Evolutionary conservation across 2,888 invertebrate species (phyloP), one percentile per base, ranked within the genome.

Genomic region (Hyposoter dolosus): DNA sequence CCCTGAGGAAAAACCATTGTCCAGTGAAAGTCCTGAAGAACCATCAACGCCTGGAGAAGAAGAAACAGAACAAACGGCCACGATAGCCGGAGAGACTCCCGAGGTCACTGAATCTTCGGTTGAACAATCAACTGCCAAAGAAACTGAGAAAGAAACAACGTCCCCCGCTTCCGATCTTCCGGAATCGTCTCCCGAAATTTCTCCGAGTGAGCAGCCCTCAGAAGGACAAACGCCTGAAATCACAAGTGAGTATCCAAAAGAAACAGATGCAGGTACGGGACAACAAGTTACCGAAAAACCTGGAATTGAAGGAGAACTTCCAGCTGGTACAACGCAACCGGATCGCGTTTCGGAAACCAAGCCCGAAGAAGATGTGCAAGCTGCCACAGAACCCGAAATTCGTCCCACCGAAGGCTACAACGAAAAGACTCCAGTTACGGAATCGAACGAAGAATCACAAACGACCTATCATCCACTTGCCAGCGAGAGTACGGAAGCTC

Each of bases 311-410:
- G 84, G 84, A 40, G 88, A 90, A 85, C 90, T 90, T n/a, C 90
- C 92, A 32, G 82, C 90, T n/a, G 90, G 90, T 17, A 92, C 93
- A 76, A 89, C 90, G 5, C 88, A 91, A 53, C 88, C 91, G 7
- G 91, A 90, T 17, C 88, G 90, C 66, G 89, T 90, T 47, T 92
- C 92, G 12, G 93, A 90, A 68, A 90, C 90, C 28, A 93, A 92
- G 74, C 91, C 92, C 10, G 93, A 94, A 81, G 93, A 94, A 81
- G 93, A 93, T 50, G 90, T 90, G 28, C 92, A 91, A 74, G 87
- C 91, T 0, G 89, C 91, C 0, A 72, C 89, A 0, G 89, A 88
- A 4, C 15, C 75, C 0, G 89, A 89, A 40, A 47, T 88, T 40
- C 89, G 90, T 23, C 83, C 92, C 9, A 91, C 92, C 0, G 89